A percentile compares a stretch with the other conserved stretches of the same genome.
Evolutionary conservation across 1,140 invertebrate genomes (phyloP).

Genomic region (Brachionus rotundiformis): DNA sequence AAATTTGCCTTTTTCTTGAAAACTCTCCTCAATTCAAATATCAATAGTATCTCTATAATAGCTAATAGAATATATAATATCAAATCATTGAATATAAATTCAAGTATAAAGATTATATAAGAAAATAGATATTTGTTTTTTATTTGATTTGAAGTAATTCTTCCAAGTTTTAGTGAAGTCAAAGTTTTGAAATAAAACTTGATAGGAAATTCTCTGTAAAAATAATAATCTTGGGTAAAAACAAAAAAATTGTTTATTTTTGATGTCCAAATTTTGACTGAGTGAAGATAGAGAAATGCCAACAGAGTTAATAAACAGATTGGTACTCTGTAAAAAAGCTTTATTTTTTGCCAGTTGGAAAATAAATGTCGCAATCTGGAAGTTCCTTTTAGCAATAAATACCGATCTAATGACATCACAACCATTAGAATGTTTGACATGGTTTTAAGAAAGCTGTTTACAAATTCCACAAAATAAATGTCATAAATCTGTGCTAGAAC

Average conservation of each 20-base stretch:
- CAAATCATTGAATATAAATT: background rate
- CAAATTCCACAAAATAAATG: slow-evolving; percentile 8
- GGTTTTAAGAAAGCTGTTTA: background rate
- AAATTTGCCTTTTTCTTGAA: background rate
- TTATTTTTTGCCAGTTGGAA: background rate
- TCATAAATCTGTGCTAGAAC: background rate
- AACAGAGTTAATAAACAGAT: background rate
- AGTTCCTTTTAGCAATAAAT: background rate
- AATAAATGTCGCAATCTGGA: background rate
- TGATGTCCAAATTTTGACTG: background rate
- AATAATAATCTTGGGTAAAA: background rate
- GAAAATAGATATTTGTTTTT: background rate
- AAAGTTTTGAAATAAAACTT: background rate
- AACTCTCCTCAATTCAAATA: background rate
- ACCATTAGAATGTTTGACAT: background rate
- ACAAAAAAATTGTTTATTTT: background rate
- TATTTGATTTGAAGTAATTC: background rate
- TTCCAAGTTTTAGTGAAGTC: background rate
- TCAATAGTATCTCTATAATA: background rate
- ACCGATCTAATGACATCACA: background rate
- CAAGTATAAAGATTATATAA: background rate
- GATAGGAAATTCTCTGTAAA: background rate
- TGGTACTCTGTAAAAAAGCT: background rate
- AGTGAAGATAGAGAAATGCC: background rate
- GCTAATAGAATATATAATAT: background rate